Percentiles rank a stretch among this genome's conserved stretches.
Evolutionary conservation across 2,797 vertebrate species (phyloP).

Genomic region (Sphaeramia orbicularis): DNA sequence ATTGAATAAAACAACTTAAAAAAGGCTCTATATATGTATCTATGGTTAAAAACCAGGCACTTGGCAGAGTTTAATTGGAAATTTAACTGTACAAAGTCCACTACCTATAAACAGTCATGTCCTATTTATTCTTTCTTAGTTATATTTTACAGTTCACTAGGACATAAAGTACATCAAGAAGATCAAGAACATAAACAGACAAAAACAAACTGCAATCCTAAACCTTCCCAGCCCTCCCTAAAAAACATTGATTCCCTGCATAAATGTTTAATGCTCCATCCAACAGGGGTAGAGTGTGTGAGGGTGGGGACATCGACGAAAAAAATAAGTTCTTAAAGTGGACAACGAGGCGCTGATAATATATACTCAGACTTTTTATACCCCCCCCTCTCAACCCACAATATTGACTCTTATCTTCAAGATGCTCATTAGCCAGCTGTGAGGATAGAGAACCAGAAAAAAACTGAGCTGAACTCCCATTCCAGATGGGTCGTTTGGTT

Average conservation of each 20-base stretch:
- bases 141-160: slow-evolving; percentile 87
- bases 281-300: slow-evolving; percentile 19
- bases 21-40: slow-evolving; percentile 85
- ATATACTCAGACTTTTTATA: not conserved
- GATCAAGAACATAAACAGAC: slow-evolving; percentile 85
- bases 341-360: slow-evolving; percentile 49
- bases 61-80: slow-evolving; percentile 84
- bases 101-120: slow-evolving; percentile 87
- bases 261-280: slow-evolving; percentile 74
- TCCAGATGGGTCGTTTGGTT: slow-evolving; percentile 57
- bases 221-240: slow-evolving; percentile 19
- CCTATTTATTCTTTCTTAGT: slow-evolving; percentile 42
- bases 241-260: slow-evolving; percentile 72
- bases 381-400: slow-evolving; percentile 5
- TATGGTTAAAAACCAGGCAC: slow-evolving; percentile 85
- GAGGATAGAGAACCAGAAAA: slow-evolving; percentile 9
- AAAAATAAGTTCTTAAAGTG: slow-evolving; percentile 41
- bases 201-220: slow-evolving; percentile 64
- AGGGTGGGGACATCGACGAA: slow-evolving; percentile 44
- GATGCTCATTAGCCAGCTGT: not conserved
- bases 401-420: slow-evolving; percentile 11
- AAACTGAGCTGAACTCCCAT: slow-evolving; percentile 38
- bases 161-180: slow-evolving; percentile 89
- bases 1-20: slow-evolving; percentile 80
- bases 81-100: slow-evolving; percentile 90